Percentiles rank a stretch among this genome's conserved stretches.
phyloP scores from a whole-genome alignment of 2,113 vertebrate species.

The Nothoprocta perdicaria region DNA sequence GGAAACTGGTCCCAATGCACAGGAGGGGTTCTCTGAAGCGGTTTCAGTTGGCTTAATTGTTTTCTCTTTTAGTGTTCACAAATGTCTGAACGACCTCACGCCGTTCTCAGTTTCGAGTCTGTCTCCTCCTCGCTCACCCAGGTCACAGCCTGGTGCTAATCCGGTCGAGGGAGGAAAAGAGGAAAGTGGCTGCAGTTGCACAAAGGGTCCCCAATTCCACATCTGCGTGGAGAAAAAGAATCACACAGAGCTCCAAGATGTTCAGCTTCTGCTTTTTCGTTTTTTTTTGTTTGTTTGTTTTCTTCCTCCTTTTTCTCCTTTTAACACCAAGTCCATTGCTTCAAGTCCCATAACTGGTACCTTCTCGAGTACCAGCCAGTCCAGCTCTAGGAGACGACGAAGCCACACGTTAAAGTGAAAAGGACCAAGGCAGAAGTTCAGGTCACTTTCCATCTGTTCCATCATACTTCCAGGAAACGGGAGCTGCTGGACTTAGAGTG shows the following conservation, averaged over 20 bases:
- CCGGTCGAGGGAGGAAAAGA: constrained; percentile 43
- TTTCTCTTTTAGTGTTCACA: constrained; percentile 75
- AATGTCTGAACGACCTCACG: constrained; percentile 62
- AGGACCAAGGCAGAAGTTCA: constrained; percentile 71
- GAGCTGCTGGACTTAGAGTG: constrained; percentile 95
- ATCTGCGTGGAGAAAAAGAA: constrained; percentile 22
- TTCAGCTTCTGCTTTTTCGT: neutral
- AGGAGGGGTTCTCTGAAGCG: constrained; percentile 69
- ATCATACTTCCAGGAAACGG: constrained; percentile 99
- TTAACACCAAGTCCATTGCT: constrained; percentile 53
- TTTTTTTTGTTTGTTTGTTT: neutral
- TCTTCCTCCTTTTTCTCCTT: constrained; percentile 2
- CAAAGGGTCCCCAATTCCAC: constrained; percentile 48
- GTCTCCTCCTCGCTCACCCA: constrained; percentile 58
- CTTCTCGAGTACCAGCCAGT: constrained; percentile 72
- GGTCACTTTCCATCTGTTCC: constrained; percentile 65
- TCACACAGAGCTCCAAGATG: constrained; percentile 1
- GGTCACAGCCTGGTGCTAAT: constrained; percentile 65
- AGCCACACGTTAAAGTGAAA: constrained; percentile 72
- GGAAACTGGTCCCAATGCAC: constrained; percentile 80
- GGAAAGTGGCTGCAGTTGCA: constrained; percentile 58
- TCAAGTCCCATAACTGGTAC: constrained; percentile 59
- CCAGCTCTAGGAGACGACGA: constrained; percentile 71
- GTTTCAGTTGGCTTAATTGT: constrained; percentile 52
- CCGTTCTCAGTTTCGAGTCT: constrained; percentile 62